Evolutionary conservation across 1,140 invertebrate genomes (phyloP), one percentile per base, ranked within the genome.

Genomic region (Epicauta chinensis): DNA sequence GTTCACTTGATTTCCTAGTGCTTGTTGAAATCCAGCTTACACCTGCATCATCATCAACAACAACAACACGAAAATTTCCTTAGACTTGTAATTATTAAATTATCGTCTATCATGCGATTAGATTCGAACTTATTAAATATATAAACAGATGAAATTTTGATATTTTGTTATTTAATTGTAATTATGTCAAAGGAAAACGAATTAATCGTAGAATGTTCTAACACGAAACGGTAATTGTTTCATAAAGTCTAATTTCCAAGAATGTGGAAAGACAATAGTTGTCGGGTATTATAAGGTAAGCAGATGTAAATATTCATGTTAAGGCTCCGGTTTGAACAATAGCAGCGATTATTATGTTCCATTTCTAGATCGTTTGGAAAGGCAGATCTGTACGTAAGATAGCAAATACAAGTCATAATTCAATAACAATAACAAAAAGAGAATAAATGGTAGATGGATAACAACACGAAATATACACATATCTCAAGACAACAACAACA

Each of bases 231-330:
- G 23, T 36, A 36, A 49, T 49, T 45, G 42, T 45, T 45, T 16
- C 23, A 7, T 11, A 7, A 45, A 45, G 42, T 45, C 40, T 13
- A 31, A 17, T 49, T 48, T 48, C 29, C 45, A 48, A 38, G 35
- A 48, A 48, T 40, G 36, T 38, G 46, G 14, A 39, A 29, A 49
- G 46, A 49, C 46, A 49, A 49, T 49, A 35, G 37, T 23, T 7
- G 23, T 5, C 23, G 23, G 35, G 37, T 38, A 49, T 49, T 38
- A 10, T 49, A 49, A 49, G 46, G 46, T 41, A 49, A 40, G 46
- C 46, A 49, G 46, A 49, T 49, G 46, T 40, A 49, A 49, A 49
- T 49, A 49, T 49, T 49, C 46, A 49, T 49, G 46, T 49, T 29
- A 31, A 9, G 30, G 11, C 37, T 40, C 36, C 30, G 23, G 23